These are phyloP conservation scores for Indicator indicator DNA, from an alignment of 2,113 vertebrate species.

Conservation along the genomic window DNA sequence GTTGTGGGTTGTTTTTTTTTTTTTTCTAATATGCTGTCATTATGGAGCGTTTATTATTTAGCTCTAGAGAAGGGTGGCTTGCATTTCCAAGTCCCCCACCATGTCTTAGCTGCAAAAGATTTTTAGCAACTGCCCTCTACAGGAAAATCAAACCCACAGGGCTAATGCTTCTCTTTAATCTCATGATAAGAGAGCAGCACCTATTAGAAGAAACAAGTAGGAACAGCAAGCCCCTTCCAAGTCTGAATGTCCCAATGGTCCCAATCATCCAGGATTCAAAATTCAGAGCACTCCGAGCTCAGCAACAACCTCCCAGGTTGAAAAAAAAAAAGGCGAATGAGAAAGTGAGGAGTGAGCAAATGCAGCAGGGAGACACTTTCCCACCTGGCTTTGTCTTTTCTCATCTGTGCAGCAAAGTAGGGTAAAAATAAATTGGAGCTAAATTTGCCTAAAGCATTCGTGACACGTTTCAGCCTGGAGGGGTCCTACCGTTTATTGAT, in stretches of 20 bases:
- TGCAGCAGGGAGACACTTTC: not conserved
- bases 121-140: not conserved
- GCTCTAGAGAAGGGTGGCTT: not conserved
- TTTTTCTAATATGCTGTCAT: not conserved
- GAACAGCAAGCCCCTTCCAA: not conserved
- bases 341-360: not conserved
- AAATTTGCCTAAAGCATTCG: constrained; percentile 80
- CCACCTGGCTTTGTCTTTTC: not conserved
- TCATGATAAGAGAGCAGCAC: not conserved
- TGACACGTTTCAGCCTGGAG: constrained; percentile 66
- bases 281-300: not conserved
- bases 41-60: not conserved
- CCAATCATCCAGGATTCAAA: not conserved
- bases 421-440: constrained; percentile 82
- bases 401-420: constrained; percentile 50
- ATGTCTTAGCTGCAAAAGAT: not conserved
- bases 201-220: not conserved
- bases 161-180: not conserved
- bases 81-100: not conserved
- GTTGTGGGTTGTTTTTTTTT: not conserved
- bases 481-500: constrained; percentile 70
- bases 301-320: accelerated
- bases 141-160: not conserved
- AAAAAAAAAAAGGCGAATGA: not conserved
- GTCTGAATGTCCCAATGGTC: not conserved